These are phyloP conservation scores for Frankliniella fusca DNA, from an alignment of 2,888 invertebrate genomes.

Conservation along the genomic window DNA sequence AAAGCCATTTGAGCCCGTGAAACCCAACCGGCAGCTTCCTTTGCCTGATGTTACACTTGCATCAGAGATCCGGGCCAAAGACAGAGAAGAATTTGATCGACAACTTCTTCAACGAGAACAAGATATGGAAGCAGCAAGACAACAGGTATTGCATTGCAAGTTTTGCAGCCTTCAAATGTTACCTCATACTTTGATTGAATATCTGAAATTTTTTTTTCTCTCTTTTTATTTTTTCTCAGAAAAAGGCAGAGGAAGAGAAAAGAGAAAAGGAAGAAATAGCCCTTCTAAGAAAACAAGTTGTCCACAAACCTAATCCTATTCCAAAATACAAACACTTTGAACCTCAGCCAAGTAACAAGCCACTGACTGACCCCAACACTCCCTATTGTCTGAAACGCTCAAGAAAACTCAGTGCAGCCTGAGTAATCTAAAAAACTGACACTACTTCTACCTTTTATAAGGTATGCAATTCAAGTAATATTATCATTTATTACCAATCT, in stretches of 20 bases:
- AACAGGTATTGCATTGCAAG: background rate
- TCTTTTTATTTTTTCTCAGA: background rate
- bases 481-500: no score
- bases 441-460: no score
- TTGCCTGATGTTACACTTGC: constrained; percentile 3
- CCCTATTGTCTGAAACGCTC: background rate
- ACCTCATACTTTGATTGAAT: background rate
- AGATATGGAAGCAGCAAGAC: constrained; percentile 1
- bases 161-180: background rate
- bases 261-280: background rate
- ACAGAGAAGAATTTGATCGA: background rate
- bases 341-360: background rate
- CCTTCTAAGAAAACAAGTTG: background rate
- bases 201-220: background rate
- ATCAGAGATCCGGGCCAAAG: background rate
- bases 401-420: background rate
- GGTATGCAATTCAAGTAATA: no score
- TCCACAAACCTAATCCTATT: background rate
- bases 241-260: background rate
- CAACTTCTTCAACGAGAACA: background rate
- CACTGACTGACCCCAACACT: background rate
- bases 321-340: constrained; percentile 5
- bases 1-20: constrained; percentile 6
- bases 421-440: background rate
- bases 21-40: background rate